phyloP scores from a whole-genome alignment of 1,140 invertebrate species.

The Dinothrombium tinctorium region DNA sequence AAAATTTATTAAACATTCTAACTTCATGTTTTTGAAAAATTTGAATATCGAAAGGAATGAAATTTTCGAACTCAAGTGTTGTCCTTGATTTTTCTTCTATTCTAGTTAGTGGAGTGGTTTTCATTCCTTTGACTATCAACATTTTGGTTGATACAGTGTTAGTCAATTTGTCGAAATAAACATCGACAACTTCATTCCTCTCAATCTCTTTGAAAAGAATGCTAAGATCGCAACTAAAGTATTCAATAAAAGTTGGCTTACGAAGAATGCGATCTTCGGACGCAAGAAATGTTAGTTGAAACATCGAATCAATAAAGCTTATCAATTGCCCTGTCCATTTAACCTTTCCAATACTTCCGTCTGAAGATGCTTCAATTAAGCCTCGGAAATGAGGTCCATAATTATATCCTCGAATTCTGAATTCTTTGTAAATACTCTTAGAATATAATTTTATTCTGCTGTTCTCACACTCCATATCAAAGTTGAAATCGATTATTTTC shows the following conservation, averaged over 20 bases:
- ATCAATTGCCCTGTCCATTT: constrained; percentile 29
- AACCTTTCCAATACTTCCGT: constrained; percentile 22
- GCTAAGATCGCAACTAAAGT: constrained; percentile 24
- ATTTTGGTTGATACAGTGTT: too few relatives aligned
- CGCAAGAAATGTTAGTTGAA: constrained; percentile 26
- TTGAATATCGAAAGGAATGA: constrained; percentile 32
- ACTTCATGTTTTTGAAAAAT: neutral
- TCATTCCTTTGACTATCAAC: too few relatives aligned
- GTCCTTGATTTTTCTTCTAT: constrained; percentile 39
- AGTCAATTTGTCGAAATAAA: too few relatives aligned
- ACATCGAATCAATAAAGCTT: constrained; percentile 28
- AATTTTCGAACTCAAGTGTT: constrained; percentile 52
- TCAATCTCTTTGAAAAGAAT: neutral
- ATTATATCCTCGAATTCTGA: constrained; percentile 75
- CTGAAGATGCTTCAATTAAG: constrained; percentile 38
- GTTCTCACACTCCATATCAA: constrained; percentile 16
- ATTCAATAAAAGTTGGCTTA: constrained; percentile 62
- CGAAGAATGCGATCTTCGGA: constrained; percentile 46
- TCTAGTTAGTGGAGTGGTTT: constrained; percentile 52
- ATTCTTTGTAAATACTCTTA: constrained; percentile 75
- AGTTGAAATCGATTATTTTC: too few relatives aligned
- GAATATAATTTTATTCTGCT: constrained; percentile 32
- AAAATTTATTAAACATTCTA: constrained; percentile 4
- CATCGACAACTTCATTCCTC: too few relatives aligned
- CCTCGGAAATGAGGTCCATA: constrained; percentile 69